Evolutionary conservation across 1,140 invertebrate species (phyloP), one percentile per base, ranked within the genome.

Genomic region (Scaptomyza graminum): DNA sequence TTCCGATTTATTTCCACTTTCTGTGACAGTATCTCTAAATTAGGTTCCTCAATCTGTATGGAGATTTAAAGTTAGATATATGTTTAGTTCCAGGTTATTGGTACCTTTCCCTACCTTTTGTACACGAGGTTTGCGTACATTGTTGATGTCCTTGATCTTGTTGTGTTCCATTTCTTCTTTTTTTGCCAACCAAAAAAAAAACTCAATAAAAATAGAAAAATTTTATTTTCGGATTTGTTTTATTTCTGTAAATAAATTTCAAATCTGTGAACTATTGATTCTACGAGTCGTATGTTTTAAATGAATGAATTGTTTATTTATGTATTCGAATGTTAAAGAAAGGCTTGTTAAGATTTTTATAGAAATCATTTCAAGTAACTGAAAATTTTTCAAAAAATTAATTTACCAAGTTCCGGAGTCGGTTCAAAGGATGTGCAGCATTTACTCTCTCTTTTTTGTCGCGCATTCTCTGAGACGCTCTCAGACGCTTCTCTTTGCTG

Each of bases 361-460:
- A 22, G 18, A 22, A 22, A 22, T 3, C 18, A 22, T 22, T 22
- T 22, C 18, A 1, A 22, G 18, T 22, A 22, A 22, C 18, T 22
- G 18, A 3, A 22, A 28, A 34, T 34, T 34, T 34, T 34, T 34
- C 8, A 9, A 34, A 34, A 39, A 54, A 13, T 12, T 37, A 34
- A 4, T 13, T 64, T 64, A 70, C 8, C 46, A 25, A 46, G 69
- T 72, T 72, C 63, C 69, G 63, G 57, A 69, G 63, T 49, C 59
- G 63, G 71, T 72, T 9, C 31, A 8, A 34, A 34, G 7, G 7
- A 31, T 31, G 5, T 31, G 31, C 31, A 9, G 7, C 31, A 9
- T 59, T 34, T 37, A 43, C 7, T 13, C 60, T 25, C 43, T 13
- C 43, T 55, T 8, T 13, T 22, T 28, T 55, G 12, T 28, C 5